phyloP scores from a whole-genome alignment of 2,888 invertebrate genomes.

The Ellobium chinense region DNA sequence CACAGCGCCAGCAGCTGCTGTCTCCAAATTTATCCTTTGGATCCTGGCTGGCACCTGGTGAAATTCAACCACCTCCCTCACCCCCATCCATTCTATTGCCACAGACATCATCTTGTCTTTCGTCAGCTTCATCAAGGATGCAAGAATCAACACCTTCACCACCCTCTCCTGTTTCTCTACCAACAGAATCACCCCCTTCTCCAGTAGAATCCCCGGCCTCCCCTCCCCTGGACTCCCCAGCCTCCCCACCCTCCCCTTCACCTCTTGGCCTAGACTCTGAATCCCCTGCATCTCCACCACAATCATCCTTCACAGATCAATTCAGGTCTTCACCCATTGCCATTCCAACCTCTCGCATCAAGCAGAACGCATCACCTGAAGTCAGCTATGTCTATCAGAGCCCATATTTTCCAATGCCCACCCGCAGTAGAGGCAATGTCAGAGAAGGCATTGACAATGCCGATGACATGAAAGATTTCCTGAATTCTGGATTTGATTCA shows the following conservation, averaged over 20 bases:
- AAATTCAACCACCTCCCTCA: neutral
- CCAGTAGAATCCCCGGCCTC: conserved; percentile 35
- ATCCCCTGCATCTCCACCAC: conserved; percentile 37
- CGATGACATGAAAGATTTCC: conserved; percentile 56
- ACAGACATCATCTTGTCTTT: neutral
- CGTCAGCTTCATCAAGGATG: neutral
- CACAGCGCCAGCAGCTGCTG: neutral
- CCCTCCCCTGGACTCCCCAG: conserved; percentile 38
- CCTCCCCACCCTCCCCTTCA: conserved; percentile 26
- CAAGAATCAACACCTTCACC: neutral
- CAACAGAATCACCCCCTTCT: conserved; percentile 26
- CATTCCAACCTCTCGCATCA: conserved; percentile 36
- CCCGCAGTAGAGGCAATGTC: neutral
- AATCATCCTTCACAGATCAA: neutral
- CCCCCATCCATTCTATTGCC: neutral
- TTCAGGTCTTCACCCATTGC: conserved; percentile 43
- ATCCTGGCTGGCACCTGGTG: conserved; percentile 40
- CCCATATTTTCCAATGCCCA: neutral
- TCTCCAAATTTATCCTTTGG: conserved; percentile 39
- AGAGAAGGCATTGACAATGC: conserved; percentile 49
- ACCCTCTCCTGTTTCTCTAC: conserved; percentile 8
- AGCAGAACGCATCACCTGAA: conserved; percentile 30
- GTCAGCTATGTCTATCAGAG: neutral
- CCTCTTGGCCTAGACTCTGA: conserved; percentile 9
- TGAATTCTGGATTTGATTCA: conserved; percentile 48